Percentiles rank a stretch among this genome's conserved stretches.
Conservation (phyloP, 2,888 invertebrate genomes). For the Chrysodeixis includens region DNA sequence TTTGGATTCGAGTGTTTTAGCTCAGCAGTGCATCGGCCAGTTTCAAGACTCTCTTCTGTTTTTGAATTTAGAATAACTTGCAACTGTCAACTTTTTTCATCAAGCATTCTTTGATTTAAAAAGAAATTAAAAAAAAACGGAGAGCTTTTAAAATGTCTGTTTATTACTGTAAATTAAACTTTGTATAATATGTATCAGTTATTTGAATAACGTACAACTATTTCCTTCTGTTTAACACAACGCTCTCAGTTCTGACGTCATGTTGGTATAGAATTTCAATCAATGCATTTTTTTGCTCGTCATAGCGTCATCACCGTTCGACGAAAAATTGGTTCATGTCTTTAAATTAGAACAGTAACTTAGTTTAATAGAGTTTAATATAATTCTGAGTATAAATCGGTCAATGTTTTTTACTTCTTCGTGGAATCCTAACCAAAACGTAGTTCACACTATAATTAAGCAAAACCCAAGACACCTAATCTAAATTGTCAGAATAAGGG, state of each 20-base stretch:
- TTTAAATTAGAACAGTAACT: slow-evolving; percentile 15
- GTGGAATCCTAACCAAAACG: background rate
- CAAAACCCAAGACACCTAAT: background rate
- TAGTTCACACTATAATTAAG: background rate
- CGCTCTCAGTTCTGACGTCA: slow-evolving; percentile 1
- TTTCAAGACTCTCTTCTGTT: too few species aligned
- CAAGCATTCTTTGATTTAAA: too few species aligned
- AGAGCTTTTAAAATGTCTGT: too few species aligned
- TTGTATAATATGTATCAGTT: background rate
- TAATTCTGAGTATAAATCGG: slow-evolving; percentile 17
- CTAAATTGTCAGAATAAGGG: too few species aligned
- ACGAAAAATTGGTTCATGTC: slow-evolving; percentile 28
- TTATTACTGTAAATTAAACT: background rate
- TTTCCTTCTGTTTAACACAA: background rate
- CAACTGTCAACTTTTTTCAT: too few species aligned
- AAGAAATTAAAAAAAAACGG: too few species aligned
- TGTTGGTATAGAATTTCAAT: background rate
- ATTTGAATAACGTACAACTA: background rate
- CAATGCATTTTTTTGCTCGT: background rate
- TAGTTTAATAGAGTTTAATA: too few species aligned
- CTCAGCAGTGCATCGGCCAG: too few species aligned
- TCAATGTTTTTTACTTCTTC: background rate
- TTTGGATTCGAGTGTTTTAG: too few species aligned
- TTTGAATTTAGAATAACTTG: too few species aligned
- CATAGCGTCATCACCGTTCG: slow-evolving; percentile 14